Evolutionary conservation across 2,888 invertebrate genomes (phyloP), one percentile per base, ranked within the genome.

Genomic region (Conops quadrifasciatus): DNA sequence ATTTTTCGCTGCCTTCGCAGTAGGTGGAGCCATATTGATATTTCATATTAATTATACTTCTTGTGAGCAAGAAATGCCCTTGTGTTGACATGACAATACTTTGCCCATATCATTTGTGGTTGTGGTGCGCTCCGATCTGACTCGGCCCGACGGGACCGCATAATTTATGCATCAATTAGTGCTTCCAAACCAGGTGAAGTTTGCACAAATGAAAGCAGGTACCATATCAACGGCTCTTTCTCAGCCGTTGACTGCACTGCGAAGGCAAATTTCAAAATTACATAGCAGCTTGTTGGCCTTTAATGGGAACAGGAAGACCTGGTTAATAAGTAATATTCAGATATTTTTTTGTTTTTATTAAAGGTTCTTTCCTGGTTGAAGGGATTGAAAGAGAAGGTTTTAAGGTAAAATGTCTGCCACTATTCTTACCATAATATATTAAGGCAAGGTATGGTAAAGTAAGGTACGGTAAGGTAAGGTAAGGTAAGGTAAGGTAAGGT

Each of bases 11-110:
- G 21, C 21, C 58, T 58, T 28, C 24, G 15, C 58, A 58, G 67
- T 67, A 67, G 67, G 67, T 67, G 67, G 67, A 45, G 67, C 45
- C n/a, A 19, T 43, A 56, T 58, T 67, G 67, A 58, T 67, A 67
- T 67, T 51, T 67, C 67, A 45, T 67, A 65, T 67, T 43, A 30
- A 67, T 67, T 56, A 58, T 58, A 67, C 45, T 58, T 67, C 56
- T 56, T 45, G 63, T n/a, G 56, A 36, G 28, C 36, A 58, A 43
- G 24, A 45, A 45, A 43, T 36, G 58, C 28, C 43, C 28, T n/a
- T n/a, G 43, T 36, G 67, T 56, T 66, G 66, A 66, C 66, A 67
- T 67, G 67, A 67, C 67, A 67, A 56, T 56, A 67, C 56, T 56
- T 67, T 58, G 67, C 45, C 21, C 26, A 24, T 58, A 51, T 67